Percentiles rank a stretch among this genome's conserved stretches.
phyloP scores from a whole-genome alignment of 2,797 vertebrate genomes.

The Psittacula derbiana region DNA sequence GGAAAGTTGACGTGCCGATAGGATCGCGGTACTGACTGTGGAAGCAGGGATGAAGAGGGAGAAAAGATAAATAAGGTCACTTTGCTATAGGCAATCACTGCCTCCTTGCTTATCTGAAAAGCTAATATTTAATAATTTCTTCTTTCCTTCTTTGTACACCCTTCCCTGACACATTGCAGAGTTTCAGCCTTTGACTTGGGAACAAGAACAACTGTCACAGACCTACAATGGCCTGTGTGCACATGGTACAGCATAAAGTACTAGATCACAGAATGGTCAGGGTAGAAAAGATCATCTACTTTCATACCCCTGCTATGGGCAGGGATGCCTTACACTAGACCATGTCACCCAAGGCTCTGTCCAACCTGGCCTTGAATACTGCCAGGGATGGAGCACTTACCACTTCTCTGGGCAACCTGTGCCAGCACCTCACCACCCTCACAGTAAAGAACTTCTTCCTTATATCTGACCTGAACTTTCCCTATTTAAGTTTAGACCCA shows the following conservation, averaged over 20 bases:
- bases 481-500: background rate
- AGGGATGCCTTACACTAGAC: background rate
- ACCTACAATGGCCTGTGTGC: background rate
- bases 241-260: rapidly evolving
- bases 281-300: background rate
- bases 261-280: background rate
- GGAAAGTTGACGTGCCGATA: conserved; percentile 90
- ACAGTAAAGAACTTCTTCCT: background rate
- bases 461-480: background rate
- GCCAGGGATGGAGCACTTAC: background rate
- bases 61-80: background rate
- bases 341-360: background rate
- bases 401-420: background rate
- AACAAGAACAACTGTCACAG: background rate
- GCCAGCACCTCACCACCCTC: background rate
- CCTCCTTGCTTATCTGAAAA: background rate
- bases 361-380: background rate
- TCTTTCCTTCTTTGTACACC: background rate
- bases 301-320: background rate
- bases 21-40: conserved; percentile 82
- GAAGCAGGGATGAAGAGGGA: background rate
- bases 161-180: background rate
- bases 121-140: background rate
- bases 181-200: background rate
- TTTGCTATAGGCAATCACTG: background rate